A percentile compares a stretch with the other conserved stretches of the same genome.
phyloP scores from a whole-genome alignment of 2,797 vertebrate species.

The Orientallactaga sibirica region DNA sequence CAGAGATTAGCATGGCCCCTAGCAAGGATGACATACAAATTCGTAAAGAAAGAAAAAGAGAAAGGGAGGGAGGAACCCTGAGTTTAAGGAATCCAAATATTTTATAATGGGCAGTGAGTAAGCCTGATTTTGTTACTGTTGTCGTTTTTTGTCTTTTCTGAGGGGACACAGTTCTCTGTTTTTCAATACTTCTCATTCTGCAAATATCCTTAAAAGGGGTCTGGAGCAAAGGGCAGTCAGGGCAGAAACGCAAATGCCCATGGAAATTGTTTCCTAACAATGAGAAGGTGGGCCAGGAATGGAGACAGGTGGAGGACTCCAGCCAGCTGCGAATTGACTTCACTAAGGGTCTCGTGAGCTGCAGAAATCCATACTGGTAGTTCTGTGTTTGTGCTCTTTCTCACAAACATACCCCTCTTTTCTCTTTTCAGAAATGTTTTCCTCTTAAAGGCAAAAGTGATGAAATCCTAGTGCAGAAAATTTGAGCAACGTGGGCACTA shows the following conservation, averaged over 20 bases:
- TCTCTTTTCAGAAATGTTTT: constrained; percentile 12
- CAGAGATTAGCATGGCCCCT: too few relatives aligned
- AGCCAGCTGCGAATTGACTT: not conserved
- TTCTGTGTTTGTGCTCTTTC: not conserved
- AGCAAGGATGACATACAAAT: too few relatives aligned
- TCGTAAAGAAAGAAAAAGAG: too few relatives aligned
- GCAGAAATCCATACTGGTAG: not conserved
- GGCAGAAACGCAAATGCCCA: not conserved
- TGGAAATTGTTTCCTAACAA: not conserved
- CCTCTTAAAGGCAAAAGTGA: not conserved
- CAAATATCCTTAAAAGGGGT: not conserved
- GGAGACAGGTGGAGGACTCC: not conserved
- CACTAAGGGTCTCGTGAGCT: not conserved
- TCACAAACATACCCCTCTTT: not conserved
- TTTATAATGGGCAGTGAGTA: not conserved
- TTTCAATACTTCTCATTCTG: not conserved
- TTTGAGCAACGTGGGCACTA: constrained; percentile 11
- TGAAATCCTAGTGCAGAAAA: not conserved
- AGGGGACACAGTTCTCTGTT: not conserved
- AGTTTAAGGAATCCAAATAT: not conserved
- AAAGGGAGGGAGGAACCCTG: not conserved
- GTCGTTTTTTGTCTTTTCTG: not conserved
- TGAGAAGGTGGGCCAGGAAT: not conserved
- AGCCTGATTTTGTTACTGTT: not conserved
- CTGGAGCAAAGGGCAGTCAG: not conserved